phyloP scores from a whole-genome alignment of 23 tunicate genomes.

The Oikopleura vanhoeffeni region DNA sequence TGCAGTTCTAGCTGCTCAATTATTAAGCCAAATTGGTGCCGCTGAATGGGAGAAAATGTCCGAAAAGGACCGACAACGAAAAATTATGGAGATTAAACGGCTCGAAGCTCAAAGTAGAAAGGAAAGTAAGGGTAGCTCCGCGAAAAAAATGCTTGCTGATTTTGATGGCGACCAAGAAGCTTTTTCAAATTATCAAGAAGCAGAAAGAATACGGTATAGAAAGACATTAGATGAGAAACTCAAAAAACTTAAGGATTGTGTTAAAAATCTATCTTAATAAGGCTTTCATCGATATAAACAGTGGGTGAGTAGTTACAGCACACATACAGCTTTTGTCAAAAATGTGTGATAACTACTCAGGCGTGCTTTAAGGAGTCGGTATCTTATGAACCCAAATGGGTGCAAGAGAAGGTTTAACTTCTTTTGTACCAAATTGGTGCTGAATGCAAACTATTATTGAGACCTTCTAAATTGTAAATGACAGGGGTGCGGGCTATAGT shows the following conservation, averaged over 20 bases:
- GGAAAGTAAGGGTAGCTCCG: neutral
- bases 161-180: slow-evolving; percentile 5
- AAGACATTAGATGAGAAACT: neutral
- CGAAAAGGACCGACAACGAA: neutral
- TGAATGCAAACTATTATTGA: too few relatives aligned
- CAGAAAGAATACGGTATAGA: neutral
- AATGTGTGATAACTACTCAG: too few relatives aligned
- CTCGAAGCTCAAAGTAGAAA: neutral
- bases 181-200: neutral
- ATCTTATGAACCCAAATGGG: too few relatives aligned
- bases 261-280: too few relatives aligned
- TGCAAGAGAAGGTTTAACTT: too few relatives aligned
- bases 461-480: too few relatives aligned
- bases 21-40: neutral
- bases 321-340: too few relatives aligned
- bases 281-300: too few relatives aligned
- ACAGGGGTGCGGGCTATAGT: too few relatives aligned
- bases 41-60: neutral
- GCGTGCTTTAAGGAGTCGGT: too few relatives aligned
- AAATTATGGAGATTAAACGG: neutral
- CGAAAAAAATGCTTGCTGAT: neutral
- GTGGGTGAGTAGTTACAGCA: too few relatives aligned
- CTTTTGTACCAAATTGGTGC: too few relatives aligned
- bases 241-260: neutral
- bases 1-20: neutral